Conservation (phyloP, 1,140 invertebrate genomes). For the Lasioglossum albipes region DNA sequence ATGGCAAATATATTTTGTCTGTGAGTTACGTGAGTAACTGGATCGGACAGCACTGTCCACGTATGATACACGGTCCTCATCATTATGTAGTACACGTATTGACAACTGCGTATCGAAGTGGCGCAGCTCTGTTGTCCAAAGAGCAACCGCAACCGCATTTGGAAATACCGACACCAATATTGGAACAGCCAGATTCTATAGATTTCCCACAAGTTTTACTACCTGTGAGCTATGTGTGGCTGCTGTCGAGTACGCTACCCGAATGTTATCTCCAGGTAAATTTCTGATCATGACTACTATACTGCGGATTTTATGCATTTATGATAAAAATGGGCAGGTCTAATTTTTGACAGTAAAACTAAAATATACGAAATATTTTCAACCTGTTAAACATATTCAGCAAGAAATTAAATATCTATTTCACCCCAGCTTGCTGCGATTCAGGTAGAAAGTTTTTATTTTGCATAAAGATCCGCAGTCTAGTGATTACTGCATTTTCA, state of each 20-base stretch:
- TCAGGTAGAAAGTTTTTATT: too few species aligned
- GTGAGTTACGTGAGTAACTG: slow-evolving; percentile 88
- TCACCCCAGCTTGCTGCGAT: too few species aligned
- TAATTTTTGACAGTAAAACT: too few species aligned
- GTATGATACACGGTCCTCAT: slow-evolving; percentile 88
- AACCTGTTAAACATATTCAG: too few species aligned
- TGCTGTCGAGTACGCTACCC: slow-evolving; percentile 87
- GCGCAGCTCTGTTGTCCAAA: slow-evolving; percentile 79
- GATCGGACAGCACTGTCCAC: slow-evolving; percentile 88
- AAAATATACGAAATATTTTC: too few species aligned
- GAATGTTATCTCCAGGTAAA: slow-evolving; percentile 83
- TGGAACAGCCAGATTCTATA: slow-evolving; percentile 83
- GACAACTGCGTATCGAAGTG: slow-evolving; percentile 87
- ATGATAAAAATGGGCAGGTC: too few species aligned
- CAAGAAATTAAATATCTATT: too few species aligned
- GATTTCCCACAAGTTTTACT: slow-evolving; percentile 74
- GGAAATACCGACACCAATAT: slow-evolving; percentile 87
- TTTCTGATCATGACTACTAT: background rate
- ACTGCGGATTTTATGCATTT: too few species aligned
- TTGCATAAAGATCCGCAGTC: too few species aligned
- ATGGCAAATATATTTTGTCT: slow-evolving; percentile 87
- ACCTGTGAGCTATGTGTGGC: slow-evolving; percentile 88
- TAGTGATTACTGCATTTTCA: background rate
- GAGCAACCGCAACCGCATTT: slow-evolving; percentile 77
- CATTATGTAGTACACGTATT: slow-evolving; percentile 88